These are phyloP conservation scores for Cotesia vestalis DNA, from an alignment of 1,140 invertebrate genomes.

Conservation along the genomic window DNA sequence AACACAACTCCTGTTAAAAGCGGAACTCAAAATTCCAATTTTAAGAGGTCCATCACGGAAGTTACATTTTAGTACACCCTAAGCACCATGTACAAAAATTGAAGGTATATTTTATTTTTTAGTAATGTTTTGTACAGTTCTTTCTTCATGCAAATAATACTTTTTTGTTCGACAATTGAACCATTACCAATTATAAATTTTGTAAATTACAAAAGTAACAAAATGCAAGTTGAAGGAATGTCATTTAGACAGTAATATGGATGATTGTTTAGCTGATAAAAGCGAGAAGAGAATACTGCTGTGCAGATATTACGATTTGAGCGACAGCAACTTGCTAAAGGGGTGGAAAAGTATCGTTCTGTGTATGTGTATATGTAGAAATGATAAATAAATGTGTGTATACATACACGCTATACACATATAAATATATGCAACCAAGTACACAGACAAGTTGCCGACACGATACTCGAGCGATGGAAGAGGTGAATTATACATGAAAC, in stretches of 20 bases:
- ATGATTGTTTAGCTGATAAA: constrained; percentile 16
- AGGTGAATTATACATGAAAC: constrained; percentile 61
- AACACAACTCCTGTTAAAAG: too few species aligned
- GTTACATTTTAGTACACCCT: too few species aligned
- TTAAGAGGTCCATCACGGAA: too few species aligned
- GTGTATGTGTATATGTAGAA: background rate
- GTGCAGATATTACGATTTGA: constrained; percentile 1
- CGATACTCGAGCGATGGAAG: constrained; percentile 58
- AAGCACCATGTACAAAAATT: too few species aligned
- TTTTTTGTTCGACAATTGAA: too few species aligned
- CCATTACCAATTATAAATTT: too few species aligned
- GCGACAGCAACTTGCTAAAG: background rate
- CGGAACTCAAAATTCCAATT: too few species aligned
- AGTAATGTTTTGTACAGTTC: too few species aligned
- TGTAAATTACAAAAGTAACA: background rate
- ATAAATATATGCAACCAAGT: constrained; percentile 11
- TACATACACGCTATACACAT: constrained; percentile 9
- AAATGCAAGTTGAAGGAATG: constrained; percentile 7
- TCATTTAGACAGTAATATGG: constrained; percentile 8
- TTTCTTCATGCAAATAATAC: too few species aligned
- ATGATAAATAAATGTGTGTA: constrained; percentile 12
- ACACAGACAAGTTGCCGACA: constrained; percentile 33
- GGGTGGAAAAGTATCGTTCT: background rate
- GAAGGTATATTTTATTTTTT: too few species aligned
- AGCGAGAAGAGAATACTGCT: constrained; percentile 7